These are phyloP conservation scores for Paramuricea clavata DNA, from an alignment of 92 coral and sea anemone species.

Conservation along the genomic window DNA sequence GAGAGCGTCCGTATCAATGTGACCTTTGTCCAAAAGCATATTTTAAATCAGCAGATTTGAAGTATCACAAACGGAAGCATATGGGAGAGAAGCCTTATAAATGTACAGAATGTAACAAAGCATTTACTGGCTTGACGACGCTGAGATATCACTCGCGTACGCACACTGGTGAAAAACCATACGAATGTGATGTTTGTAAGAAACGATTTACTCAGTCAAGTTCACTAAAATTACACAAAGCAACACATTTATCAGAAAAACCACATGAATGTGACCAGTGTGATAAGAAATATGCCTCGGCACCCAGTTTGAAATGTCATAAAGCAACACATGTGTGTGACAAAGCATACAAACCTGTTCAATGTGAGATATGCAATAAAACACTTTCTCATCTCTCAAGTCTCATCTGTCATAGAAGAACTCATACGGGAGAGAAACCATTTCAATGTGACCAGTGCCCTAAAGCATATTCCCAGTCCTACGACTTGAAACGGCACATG, in stretches of 20 bases:
- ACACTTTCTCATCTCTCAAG: constrained; percentile 6
- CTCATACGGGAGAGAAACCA: constrained; percentile 29
- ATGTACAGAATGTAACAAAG: background rate
- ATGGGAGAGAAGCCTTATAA: constrained; percentile 19
- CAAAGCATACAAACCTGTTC: background rate
- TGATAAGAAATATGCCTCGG: constrained; percentile 67
- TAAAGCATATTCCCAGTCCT: constrained; percentile 5
- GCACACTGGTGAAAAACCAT: constrained; percentile 95
- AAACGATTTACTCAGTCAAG: constrained; percentile 14
- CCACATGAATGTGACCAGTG: constrained; percentile 73
- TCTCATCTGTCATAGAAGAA: constrained; percentile 17
- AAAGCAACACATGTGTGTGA: constrained; percentile 1
- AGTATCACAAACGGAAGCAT: constrained; percentile 11
- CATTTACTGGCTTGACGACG: constrained; percentile 2
- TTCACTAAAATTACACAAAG: constrained; percentile 13
- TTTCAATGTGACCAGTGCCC: background rate
- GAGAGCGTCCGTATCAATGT: constrained; percentile 11
- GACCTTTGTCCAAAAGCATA: background rate
- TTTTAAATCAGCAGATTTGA: constrained; percentile 15
- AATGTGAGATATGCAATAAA: constrained; percentile 21
- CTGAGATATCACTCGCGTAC: constrained; percentile 79
- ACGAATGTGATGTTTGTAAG: constrained; percentile 39
- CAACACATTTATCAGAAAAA: constrained; percentile 10
- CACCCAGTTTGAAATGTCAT: constrained; percentile 9
- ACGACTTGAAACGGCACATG: constrained; percentile 2